A percentile compares a stretch with the other conserved stretches of the same genome.
phyloP scores from a whole-genome alignment of 2,888 invertebrate genomes.

The Himalopsyche anomala region DNA sequence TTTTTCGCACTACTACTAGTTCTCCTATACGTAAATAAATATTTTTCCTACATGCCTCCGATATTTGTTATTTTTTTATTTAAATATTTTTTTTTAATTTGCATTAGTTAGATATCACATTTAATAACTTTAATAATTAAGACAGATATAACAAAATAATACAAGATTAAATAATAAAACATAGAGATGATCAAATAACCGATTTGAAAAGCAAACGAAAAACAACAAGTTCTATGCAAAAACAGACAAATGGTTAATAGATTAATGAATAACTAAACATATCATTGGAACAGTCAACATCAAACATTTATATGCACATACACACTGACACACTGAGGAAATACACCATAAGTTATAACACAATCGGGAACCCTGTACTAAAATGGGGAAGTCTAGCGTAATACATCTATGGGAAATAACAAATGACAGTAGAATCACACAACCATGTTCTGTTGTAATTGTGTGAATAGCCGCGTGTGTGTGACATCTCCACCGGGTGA shows the following conservation, averaged over 20 bases:
- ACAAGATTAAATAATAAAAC: conserved; percentile 20
- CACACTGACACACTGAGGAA: conserved; percentile 1
- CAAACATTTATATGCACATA: conserved; percentile 22
- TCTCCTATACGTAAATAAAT: no score
- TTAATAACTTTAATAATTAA: neutral
- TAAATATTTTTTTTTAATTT: neutral
- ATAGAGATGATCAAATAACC: conserved; percentile 9
- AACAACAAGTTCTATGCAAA: conserved; percentile 14
- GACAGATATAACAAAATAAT: conserved; percentile 26
- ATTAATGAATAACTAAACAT: conserved; percentile 18
- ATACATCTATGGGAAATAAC: no score
- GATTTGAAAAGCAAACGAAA: conserved; percentile 26
- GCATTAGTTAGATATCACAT: neutral
- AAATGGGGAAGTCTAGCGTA: neutral
- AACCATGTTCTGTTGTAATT: no score
- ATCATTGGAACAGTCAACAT: conserved; percentile 2
- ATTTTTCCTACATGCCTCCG: no score
- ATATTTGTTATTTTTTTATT: neutral
- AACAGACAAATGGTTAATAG: neutral
- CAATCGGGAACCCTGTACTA: neutral
- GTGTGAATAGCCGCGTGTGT: no score
- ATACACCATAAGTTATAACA: neutral
- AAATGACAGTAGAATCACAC: no score
- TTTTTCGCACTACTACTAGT: no score
- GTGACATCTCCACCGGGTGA: no score